Base-by-base conservation (phyloP, 2,888 invertebrate species). In the Nezara viridula region DNA sequence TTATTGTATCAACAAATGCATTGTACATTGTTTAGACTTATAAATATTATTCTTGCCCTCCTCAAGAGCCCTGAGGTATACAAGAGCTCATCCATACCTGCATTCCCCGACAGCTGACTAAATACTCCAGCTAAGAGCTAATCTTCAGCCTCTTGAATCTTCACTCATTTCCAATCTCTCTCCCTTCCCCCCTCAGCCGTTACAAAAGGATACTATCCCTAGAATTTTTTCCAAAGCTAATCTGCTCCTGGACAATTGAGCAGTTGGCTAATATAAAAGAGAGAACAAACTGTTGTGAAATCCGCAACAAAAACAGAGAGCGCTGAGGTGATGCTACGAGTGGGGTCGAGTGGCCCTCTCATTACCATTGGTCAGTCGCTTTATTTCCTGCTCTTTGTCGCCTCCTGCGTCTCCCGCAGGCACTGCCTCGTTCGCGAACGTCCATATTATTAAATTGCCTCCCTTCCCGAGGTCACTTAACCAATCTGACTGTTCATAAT, bases 371-470 rank as follows among this genome's bases (percentile, higher is more conserved):
- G 81, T 44, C 81, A 44, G 40, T 44, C 44, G 44, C 44, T 44
- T 81, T 81, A 81, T 81, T 81, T 81, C 81, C 81, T 81, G 44
- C 81, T 44, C 81, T 81, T 81, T 81, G 81, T 81, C 81, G 81
- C 44, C 81, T 81, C 44, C 81, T 81, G 44, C 44, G 81, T 81
- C 81, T 81, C 44, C 81, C 44, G n/a, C 81, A 81, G 81, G 81
- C 81, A 81, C 81, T 44, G 81, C n/a, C 81, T 81, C 81, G 44
- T 40, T 81, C 44, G 24, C 81, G 81, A 81, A 81, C 66, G 32
- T 66, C 66, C 66, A 66, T 66, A 66, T 66, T 66, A 66, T 66
- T 66, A 66, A 66, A 66, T 66, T 6, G 66, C 32, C 60, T 14
- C 66, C 40, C 81, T 40, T 77, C 40, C 14, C n/a, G 27, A n/a